Percentiles rank a stretch among this genome's conserved stretches.
phyloP scores from a whole-genome alignment of 2,113 vertebrate species.

The Cyrtonyx montezumae region DNA sequence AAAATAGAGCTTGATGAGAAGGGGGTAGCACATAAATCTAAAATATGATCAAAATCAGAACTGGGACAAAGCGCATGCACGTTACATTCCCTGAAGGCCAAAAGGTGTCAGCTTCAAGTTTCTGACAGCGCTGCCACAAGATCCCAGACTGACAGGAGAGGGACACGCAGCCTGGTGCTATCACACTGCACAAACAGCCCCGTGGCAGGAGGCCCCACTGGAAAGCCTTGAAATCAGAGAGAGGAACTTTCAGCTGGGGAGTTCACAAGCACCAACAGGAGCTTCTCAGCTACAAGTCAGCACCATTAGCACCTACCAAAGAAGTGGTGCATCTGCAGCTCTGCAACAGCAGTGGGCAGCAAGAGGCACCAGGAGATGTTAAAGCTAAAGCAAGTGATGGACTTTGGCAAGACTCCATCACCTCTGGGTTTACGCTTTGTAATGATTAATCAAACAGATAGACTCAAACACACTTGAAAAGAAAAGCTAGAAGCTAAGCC shows the following conservation, averaged over 20 bases:
- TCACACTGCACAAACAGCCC: background rate
- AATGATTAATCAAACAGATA: conserved; percentile 1
- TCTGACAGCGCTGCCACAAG: background rate
- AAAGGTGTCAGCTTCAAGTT: background rate
- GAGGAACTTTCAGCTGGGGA: background rate
- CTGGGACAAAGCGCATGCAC: background rate
- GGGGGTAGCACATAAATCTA: background rate
- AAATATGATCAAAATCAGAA: background rate
- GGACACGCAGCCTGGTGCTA: background rate
- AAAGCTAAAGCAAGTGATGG: background rate
- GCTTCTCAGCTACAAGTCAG: background rate
- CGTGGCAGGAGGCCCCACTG: fast-evolving
- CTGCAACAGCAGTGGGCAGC: background rate
- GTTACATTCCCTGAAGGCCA: background rate
- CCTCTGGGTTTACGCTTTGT: background rate
- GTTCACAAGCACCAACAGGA: background rate
- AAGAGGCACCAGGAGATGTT: background rate
- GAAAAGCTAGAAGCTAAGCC: background rate
- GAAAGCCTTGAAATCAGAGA: background rate
- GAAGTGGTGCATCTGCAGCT: fast-evolving
- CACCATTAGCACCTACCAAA: fast-evolving
- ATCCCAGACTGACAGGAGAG: background rate
- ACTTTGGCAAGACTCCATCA: background rate
- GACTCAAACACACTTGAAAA: background rate
- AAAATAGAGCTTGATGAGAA: background rate